A percentile compares a stretch with the other conserved stretches of the same genome.
Evolutionary conservation across 2,888 invertebrate species (phyloP).

Genomic region (Noctua pronuba): DNA sequence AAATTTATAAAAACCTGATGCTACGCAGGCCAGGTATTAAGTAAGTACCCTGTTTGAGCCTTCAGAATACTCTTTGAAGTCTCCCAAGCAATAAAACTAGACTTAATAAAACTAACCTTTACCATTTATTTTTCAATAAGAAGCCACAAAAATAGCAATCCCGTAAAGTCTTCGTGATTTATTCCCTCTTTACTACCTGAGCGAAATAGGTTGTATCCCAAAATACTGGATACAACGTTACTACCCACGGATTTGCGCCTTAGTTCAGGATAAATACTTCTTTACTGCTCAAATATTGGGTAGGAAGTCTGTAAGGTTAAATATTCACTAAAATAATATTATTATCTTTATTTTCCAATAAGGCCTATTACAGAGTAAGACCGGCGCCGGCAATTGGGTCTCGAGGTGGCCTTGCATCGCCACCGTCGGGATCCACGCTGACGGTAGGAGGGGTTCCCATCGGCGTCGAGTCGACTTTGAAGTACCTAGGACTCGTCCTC

Average conservation of each 20-base stretch:
- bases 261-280: slow-evolving; percentile 3
- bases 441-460: too few species aligned
- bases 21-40: neutral
- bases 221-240: slow-evolving; percentile 29
- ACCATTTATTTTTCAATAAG: slow-evolving; percentile 32
- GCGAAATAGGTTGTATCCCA: slow-evolving; percentile 23
- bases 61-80: slow-evolving; percentile 3
- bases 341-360: neutral
- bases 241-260: slow-evolving; percentile 14
- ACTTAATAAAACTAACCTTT: slow-evolving; percentile 2
- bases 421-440: too few species aligned
- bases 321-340: slow-evolving; percentile 1
- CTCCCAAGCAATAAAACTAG: neutral
- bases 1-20: too few species aligned
- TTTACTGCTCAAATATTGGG: slow-evolving; percentile 13
- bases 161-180: slow-evolving; percentile 35
- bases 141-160: slow-evolving; percentile 11
- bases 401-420: too few species aligned
- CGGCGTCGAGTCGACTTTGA: too few species aligned
- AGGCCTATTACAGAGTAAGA: neutral
- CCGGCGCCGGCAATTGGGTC: too few species aligned
- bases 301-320: neutral
- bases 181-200: slow-evolving; percentile 30
- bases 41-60: neutral
- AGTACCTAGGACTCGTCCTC: too few species aligned